A percentile compares a stretch with the other conserved stretches of the same genome.
Evolutionary conservation across 2,797 vertebrate species (phyloP).

Genomic region (Sebastes diaconus): DNA sequence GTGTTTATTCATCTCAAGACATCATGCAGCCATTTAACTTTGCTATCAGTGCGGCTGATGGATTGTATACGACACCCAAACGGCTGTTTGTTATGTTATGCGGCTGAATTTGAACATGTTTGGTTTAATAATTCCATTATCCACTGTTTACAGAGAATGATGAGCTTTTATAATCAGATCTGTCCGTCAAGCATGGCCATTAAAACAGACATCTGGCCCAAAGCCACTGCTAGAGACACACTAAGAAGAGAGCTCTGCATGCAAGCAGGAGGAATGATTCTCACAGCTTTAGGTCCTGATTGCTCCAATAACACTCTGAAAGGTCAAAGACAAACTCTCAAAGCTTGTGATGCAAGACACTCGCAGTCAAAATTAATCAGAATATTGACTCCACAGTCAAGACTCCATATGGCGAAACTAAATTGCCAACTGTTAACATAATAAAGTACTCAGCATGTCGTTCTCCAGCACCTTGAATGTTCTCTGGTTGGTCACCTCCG

Average conservation of each 20-base stretch:
- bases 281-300: constrained; percentile 6
- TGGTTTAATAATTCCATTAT: constrained; percentile 51
- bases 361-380: constrained; percentile 15
- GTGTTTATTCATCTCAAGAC: constrained; percentile 12
- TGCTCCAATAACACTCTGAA: constrained; percentile 21
- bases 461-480: constrained; percentile 15
- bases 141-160: constrained; percentile 39
- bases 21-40: constrained; percentile 33
- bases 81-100: constrained; percentile 21
- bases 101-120: constrained; percentile 29
- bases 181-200: constrained; percentile 13
- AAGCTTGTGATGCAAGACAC: background rate
- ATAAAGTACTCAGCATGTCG: constrained; percentile 29
- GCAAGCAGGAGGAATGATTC: background rate
- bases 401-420: constrained; percentile 37
- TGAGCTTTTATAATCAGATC: constrained; percentile 29
- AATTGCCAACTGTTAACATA: constrained; percentile 52
- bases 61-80: background rate
- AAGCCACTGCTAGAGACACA: background rate
- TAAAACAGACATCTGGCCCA: constrained; percentile 36
- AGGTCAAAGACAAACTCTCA: constrained; percentile 45
- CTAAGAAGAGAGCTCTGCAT: background rate
- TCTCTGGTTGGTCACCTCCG: constrained; percentile 31
- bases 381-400: constrained; percentile 17
- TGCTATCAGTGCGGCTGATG: constrained; percentile 1